Evolutionary conservation across 2,113 vertebrate species (phyloP), one percentile per base, ranked within the genome.

Genomic region (Thomomys bottae): DNA sequence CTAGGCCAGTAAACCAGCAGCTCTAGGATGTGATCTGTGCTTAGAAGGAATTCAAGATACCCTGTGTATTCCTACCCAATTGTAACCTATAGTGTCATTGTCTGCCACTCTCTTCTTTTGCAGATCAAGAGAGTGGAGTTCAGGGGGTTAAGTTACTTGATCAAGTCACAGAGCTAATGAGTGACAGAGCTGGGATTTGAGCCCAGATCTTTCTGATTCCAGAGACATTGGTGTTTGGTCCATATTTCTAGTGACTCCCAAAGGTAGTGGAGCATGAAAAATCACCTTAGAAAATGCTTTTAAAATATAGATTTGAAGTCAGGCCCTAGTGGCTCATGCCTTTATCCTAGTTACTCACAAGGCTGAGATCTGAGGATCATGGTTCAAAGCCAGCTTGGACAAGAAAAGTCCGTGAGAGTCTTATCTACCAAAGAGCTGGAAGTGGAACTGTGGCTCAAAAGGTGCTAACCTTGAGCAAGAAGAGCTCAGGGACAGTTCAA

Each of bases 151-250:
- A 72, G 23, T 64, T 59, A 42, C 81, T 93, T 89, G 80, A 68
- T 67, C n/a, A 30, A 79, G 70, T 86, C 75, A 49, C 75, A 93
- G 71, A 95, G 90, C 94, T 96, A 93, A 93, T 93, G 80, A 93
- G 70, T 93, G 96, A 93, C 95, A 94, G 68, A 67, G 23, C 76
- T 94, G 90, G 93, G 92, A 92, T 92, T 78, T 72, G 83, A 94
- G 92, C 90, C 93, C 90, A 93, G 88, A 87, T 93, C 86, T 84
- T 67, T 90, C 80, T 71, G 40, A 95, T 72, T 94, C 86, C 77
- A 78, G 71, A 92, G 49, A 90, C 59, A 81, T n/a, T 30, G 76
- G 63, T 64, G 32, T 91, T 94, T 80, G 76, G 54, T 92, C 78
- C 18, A 5, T 45, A 42, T 73, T 87, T 72, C 66, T 67, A 30